Evolutionary conservation across 2,888 invertebrate species (phyloP), one percentile per base, ranked within the genome.

Genomic region (Drepana falcataria): DNA sequence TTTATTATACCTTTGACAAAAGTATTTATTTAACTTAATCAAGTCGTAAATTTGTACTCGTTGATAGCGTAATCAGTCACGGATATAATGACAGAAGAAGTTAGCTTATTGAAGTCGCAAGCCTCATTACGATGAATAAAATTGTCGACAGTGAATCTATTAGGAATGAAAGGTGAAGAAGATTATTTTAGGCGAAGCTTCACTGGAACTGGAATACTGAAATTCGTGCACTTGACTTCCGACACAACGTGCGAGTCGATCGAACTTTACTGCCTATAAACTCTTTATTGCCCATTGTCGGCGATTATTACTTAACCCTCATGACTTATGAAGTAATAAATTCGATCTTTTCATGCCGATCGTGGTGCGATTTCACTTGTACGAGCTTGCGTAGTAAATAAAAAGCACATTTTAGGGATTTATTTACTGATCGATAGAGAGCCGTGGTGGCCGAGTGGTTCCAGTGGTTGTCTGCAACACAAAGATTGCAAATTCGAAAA

Each of bases 261-360:
- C 87, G 86, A 87, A 87, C 71, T 89, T 89, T 88, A 90, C 81
- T 82, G 83, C 86, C 88, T 86, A 90, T 90, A 90, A 90, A 90
- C 71, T 83, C 84, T 89, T 90, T 90, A 90, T 88, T 79, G 86
- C 86, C 87, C 86, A 89, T 90, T 90, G 88, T 90, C 85, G 85
- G 84, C 87, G 83, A 89, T 88, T 89, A 90, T 88, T 89, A 88
- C 89, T 87, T 86, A 87, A 85, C 89, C 87, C 87, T 84, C 81
- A 84, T 87, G 89, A 89, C 87, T 89, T 90, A 89, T 89, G 87
- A 87, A 87, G 88, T 87, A 85, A 88, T 89, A 89, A 90, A 87
- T 86, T 86, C 81, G 79, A 83, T 83, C 81, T 85, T 79, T 79
- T 78, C 81, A 85, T 85, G 78, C 79, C 81, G 73, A 73, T 74